A percentile compares a stretch with the other conserved stretches of the same genome.
Evolutionary conservation across 2,888 invertebrate genomes (phyloP).

Genomic region (Ochropleura leucogaster): DNA sequence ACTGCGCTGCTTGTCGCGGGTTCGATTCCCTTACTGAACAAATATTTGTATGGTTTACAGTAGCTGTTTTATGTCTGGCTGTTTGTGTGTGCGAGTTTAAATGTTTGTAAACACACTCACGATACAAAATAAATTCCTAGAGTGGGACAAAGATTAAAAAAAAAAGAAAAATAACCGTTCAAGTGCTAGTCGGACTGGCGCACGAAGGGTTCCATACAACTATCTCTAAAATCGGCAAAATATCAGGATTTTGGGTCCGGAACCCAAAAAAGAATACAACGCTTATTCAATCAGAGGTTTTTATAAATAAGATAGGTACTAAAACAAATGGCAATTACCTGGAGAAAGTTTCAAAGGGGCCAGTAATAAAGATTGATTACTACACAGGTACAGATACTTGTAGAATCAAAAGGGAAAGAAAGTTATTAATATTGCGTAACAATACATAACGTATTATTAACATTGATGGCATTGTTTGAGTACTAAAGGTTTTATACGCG

Average conservation of each 20-base stretch:
- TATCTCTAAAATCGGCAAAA: not conserved
- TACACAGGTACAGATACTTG: no score
- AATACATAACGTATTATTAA: constrained; percentile 61
- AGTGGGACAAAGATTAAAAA: no score
- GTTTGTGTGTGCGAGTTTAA: no score
- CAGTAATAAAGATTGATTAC: constrained; percentile 60
- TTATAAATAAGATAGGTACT: constrained; percentile 29
- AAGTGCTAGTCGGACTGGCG: no score
- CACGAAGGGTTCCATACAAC: no score
- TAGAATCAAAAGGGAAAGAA: constrained; percentile 64
- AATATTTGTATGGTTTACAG: no score
- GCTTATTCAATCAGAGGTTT: not conserved
- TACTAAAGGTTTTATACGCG: constrained; percentile 38
- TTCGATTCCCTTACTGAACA: no score
- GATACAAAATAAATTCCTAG: no score
- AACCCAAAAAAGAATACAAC: not conserved
- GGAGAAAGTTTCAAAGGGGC: constrained; percentile 61
- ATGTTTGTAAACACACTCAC: no score
- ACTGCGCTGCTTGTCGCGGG: no score
- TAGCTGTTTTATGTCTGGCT: no score
- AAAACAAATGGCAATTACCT: constrained; percentile 61
- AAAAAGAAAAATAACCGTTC: no score
- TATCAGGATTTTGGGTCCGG: not conserved
- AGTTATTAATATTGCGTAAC: constrained; percentile 66
- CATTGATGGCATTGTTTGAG: constrained; percentile 66